phyloP scores from a whole-genome alignment of 2,797 vertebrate species.

The Sitta carolinensis region DNA sequence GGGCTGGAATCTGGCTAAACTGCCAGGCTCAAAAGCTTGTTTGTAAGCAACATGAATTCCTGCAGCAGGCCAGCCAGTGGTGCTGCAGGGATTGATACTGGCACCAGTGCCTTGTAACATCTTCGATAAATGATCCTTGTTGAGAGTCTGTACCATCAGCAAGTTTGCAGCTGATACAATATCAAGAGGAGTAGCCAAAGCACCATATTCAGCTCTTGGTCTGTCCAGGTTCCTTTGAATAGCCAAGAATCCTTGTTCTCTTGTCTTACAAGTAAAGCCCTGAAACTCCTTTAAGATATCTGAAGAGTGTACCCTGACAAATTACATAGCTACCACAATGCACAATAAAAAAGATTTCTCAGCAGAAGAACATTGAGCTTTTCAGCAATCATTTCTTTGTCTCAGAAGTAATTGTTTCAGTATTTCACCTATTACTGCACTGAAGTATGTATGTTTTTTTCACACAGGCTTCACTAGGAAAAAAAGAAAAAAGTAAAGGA shows the following conservation, averaged over 20 bases:
- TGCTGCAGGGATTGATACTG: neutral
- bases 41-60: neutral
- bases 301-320: neutral
- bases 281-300: neutral
- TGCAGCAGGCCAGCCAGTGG: neutral
- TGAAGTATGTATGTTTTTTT: neutral
- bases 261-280: neutral
- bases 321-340: neutral
- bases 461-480: conserved; percentile 85
- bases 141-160: neutral
- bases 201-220: neutral
- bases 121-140: neutral
- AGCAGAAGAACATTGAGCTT: neutral
- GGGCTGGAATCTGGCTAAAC: neutral
- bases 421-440: neutral
- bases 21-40: neutral
- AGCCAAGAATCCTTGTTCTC: neutral
- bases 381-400: neutral
- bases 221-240: neutral
- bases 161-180: neutral
- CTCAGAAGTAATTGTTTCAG: neutral
- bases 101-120: neutral
- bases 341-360: neutral
- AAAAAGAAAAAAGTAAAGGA: conserved; percentile 85
- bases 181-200: neutral